Evolutionary conservation across 2,113 vertebrate species (phyloP).

Genomic region (Osmerus mordax): DNA sequence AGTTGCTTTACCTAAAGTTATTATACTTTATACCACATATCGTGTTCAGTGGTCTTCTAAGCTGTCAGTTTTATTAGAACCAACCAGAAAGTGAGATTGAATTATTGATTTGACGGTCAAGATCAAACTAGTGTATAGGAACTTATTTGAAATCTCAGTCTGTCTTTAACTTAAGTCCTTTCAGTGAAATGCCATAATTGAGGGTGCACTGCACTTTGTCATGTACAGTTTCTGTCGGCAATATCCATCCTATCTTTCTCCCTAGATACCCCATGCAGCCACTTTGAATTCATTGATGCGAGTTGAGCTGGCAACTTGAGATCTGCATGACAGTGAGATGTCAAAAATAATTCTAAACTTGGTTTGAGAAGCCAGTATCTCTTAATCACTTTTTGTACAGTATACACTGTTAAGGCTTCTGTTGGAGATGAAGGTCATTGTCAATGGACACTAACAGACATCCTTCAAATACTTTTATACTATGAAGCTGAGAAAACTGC

Average conservation of each 20-base stretch:
- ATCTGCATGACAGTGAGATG: constrained; percentile 9
- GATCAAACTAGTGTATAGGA: too few species aligned
- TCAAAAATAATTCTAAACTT: constrained; percentile 16
- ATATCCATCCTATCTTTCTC: background rate
- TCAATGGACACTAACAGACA: background rate
- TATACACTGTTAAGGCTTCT: background rate
- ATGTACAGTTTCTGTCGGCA: background rate
- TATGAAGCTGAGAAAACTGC: too few species aligned
- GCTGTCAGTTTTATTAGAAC: too few species aligned
- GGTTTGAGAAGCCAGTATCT: background rate
- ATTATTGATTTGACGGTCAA: too few species aligned
- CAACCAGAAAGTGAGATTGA: too few species aligned
- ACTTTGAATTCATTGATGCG: constrained; percentile 2
- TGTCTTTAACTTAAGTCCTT: background rate
- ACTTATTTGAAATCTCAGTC: too few species aligned
- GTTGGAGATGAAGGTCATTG: background rate
- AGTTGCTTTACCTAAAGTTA: background rate
- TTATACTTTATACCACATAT: too few species aligned
- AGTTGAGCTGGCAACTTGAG: constrained; percentile 8
- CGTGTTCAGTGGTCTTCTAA: too few species aligned
- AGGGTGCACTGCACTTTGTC: background rate
- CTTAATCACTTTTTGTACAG: background rate
- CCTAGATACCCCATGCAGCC: constrained; percentile 3
- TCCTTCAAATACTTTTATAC: background rate
- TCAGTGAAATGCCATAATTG: constrained; percentile 2